Base-by-base conservation (phyloP, 1,140 invertebrate genomes). In the Tetragnatha versicolor region DNA sequence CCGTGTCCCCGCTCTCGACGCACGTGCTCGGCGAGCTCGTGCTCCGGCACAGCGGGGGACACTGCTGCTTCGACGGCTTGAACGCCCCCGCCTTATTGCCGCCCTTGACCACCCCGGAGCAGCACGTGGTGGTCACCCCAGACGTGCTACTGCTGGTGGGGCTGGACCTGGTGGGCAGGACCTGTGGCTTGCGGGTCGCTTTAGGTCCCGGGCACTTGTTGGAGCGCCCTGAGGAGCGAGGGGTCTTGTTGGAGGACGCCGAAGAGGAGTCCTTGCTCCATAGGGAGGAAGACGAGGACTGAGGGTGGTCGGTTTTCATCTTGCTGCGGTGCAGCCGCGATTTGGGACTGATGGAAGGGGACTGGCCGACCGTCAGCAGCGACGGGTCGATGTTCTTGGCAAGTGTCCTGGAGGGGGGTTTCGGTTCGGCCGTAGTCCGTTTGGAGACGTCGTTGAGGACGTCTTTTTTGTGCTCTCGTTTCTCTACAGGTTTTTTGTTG, bases 11-110 rank as follows among this genome's bases (percentile, higher is more conserved):
- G 42, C 73, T 77, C 29, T 77, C 73, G 29, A 66, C 73, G 31
- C 73, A 77, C 4, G 73, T 77, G 31, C 73, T 77, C 14, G 73
- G 73, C 17, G 73, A 77, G 31, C 73, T 77, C 12, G 73, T 77
- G 25, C 73, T 77, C 31, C 73, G 14, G 27, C 73, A 77, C 6
- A 77, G 53, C 10, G 39, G 7, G 20, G 60, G 39, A 31, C 66
- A 61, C 10, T 77, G 65, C 31, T 77, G 73, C 31, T 77, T 77
- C 20, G 31, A 42, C 12, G 12, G 12, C 42, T 77, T 77, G 4
- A 61, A 58, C n/a, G 73, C 63, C 27, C 42, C n/a, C 14, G 35
- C 31, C 42, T 77, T 77, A 29, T 77, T 77, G 27, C 37, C 53
- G 22, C 22, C 22, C 55, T 77, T 77, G 14, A 47, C 42, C 3